These are phyloP conservation scores for Bradynema listronoti DNA, from an alignment of 1,140 invertebrate genomes.

Conservation along the genomic window DNA sequence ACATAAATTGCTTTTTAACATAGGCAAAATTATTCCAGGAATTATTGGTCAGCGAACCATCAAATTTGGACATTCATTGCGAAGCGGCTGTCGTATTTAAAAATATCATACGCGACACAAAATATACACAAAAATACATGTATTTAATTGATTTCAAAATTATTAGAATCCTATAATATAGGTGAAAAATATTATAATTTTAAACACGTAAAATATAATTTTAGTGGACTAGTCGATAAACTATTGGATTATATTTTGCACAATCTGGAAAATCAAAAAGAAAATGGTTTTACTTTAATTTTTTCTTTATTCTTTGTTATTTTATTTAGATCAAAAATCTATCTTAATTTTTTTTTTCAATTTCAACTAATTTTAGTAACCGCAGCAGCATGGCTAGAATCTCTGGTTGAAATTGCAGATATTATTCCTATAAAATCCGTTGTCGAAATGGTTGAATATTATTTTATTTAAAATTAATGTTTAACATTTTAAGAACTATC, in stretches of 20 bases:
- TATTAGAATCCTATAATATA: no score
- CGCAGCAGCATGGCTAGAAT: slow-evolving; percentile 61
- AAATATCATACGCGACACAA: slow-evolving; percentile 30
- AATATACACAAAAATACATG: slow-evolving; percentile 14
- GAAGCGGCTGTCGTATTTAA: slow-evolving; percentile 29
- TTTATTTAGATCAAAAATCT: no score
- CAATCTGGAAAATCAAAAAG: slow-evolving; percentile 30
- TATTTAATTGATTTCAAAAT: slow-evolving; percentile 9
- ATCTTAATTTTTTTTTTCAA: slow-evolving; percentile 24
- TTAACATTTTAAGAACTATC: neutral
- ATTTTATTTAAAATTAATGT: neutral
- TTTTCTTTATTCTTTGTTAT: slow-evolving; percentile 6
- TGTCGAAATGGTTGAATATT: slow-evolving; percentile 59
- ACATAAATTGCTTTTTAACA: neutral
- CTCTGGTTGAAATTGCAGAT: slow-evolving; percentile 60
- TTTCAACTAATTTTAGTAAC: slow-evolving; percentile 58
- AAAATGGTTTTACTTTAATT: slow-evolving; percentile 18
- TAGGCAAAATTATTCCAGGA: slow-evolving; percentile 16
- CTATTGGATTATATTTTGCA: slow-evolving; percentile 16
- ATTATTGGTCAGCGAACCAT: slow-evolving; percentile 18
- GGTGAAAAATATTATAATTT: no score
- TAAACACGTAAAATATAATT: no score
- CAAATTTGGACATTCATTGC: slow-evolving; percentile 32
- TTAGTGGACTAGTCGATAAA: slow-evolving; percentile 20
- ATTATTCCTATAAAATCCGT: slow-evolving; percentile 60